Conservation (phyloP, 1,140 invertebrate genomes). For the Diprion similis region DNA sequence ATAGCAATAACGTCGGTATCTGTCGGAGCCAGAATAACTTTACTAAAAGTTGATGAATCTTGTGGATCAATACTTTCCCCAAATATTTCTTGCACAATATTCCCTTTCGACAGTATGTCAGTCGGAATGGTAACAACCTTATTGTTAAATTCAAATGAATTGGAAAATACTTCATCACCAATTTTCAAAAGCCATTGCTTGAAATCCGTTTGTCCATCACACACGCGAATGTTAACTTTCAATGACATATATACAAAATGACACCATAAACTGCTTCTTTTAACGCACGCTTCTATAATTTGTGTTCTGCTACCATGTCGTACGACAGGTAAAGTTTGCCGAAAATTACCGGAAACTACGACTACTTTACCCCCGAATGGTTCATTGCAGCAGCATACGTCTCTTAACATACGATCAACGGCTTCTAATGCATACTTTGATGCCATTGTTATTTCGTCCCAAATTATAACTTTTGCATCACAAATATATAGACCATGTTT, state of each 20-base stretch:
- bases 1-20: conserved; percentile 17
- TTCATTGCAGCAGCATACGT: conserved; percentile 18
- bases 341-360: conserved; percentile 20
- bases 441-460: conserved; percentile 28
- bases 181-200: conserved; percentile 21
- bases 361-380: conserved; percentile 26
- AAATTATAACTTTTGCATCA: conserved; percentile 20
- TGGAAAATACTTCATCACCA: conserved; percentile 14
- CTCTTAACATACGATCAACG: conserved; percentile 19
- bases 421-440: conserved; percentile 23
- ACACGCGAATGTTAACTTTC: not conserved
- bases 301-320: conserved; percentile 14
- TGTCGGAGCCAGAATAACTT: conserved; percentile 14
- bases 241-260: not conserved
- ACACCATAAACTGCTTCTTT: conserved; percentile 18
- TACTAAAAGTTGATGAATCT: not conserved
- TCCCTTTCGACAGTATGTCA: not conserved
- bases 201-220: conserved; percentile 11
- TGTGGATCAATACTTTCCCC: conserved; percentile 5
- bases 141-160: conserved; percentile 1
- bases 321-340: conserved; percentile 24
- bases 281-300: conserved; percentile 20
- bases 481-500: conserved; percentile 13
- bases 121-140: conserved; percentile 11
- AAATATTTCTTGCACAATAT: conserved; percentile 19